Percentiles rank a stretch among this genome's conserved stretches.
Evolutionary conservation across 2,888 invertebrate species (phyloP).

Genomic region (Halocaridina rubra): DNA sequence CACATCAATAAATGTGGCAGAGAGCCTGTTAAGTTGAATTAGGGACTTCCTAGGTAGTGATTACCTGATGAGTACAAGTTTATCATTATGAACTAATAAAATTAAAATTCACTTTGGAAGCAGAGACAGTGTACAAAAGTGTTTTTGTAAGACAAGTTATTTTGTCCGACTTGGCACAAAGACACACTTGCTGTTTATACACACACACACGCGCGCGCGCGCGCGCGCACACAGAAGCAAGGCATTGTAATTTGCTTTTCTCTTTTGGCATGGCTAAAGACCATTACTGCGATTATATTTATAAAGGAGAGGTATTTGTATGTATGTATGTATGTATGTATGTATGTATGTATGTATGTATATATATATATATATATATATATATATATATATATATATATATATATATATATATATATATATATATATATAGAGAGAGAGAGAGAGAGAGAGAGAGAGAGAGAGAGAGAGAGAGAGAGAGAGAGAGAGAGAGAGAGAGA

Average conservation of each 20-base stretch:
- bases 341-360: background rate
- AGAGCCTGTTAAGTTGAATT: too few species aligned
- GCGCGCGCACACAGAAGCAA: background rate
- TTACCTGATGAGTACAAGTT: too few species aligned
- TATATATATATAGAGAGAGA: background rate
- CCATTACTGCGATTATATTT: too few species aligned
- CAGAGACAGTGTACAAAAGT: too few species aligned
- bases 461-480: background rate
- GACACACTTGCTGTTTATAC: too few species aligned
- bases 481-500: background rate
- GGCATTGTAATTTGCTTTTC: background rate
- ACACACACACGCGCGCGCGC: background rate
- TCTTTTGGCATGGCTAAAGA: too few species aligned
- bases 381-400: background rate
- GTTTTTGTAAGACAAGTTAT: too few species aligned
- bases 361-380: background rate
- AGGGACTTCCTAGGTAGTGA: too few species aligned
- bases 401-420: background rate
- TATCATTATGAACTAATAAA: too few species aligned
- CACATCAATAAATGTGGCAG: too few species aligned
- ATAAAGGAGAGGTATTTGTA: background rate
- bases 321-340: background rate
- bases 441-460: conserved; percentile 1
- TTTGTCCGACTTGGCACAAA: too few species aligned
- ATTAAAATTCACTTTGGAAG: too few species aligned